Evolutionary conservation across 2,797 vertebrate genomes (phyloP).

Genomic region (Ispidina lecontei): DNA sequence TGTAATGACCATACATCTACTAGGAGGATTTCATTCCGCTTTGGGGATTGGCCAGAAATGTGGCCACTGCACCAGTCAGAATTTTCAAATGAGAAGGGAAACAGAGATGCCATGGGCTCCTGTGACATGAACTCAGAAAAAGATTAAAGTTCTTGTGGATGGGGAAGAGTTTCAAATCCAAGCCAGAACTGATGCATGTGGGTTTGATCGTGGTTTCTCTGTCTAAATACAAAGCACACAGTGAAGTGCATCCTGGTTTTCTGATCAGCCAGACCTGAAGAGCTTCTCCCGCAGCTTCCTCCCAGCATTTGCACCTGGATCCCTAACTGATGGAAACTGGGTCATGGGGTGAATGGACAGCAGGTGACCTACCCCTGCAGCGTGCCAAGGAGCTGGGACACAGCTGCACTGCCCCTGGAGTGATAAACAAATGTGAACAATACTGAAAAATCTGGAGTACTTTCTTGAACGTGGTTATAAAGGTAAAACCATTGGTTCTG

Average conservation of each 20-base stretch:
- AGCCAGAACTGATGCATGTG: background rate
- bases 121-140: background rate
- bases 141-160: background rate
- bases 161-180: background rate
- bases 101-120: background rate
- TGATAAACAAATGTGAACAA: background rate
- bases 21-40: background rate
- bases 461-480: background rate
- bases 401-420: background rate
- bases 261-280: background rate
- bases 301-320: background rate
- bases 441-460: background rate
- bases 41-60: background rate
- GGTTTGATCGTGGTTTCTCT: background rate
- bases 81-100: background rate
- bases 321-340: background rate
- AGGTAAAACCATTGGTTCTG: background rate
- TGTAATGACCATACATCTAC: background rate
- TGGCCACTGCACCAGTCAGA: background rate
- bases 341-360: background rate
- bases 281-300: background rate
- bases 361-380: background rate
- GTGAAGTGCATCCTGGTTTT: background rate
- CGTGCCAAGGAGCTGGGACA: background rate
- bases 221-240: background rate